Evolutionary conservation across 64 coral and sea anemone species (phyloP), one percentile per base, ranked within the genome.

Genomic region (Montipora foliosa): DNA sequence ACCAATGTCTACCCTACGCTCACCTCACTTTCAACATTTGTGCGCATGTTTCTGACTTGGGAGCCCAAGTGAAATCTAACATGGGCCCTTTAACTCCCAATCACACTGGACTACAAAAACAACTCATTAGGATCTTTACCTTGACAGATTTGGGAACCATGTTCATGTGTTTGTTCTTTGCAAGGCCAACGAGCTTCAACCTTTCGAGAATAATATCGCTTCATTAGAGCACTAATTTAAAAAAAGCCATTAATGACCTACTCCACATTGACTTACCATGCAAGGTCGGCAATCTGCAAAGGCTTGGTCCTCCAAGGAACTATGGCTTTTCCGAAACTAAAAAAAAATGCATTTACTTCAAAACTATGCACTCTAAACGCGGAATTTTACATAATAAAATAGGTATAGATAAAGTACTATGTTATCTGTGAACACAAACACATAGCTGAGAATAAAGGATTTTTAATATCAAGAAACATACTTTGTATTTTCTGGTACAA

Each of bases 131-230:
- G 61, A 64, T 53, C 5, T 44, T 62, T 92, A 99, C 98, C 95
- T 94, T 91, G 1, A 99, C 95, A 86, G 98, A 94, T 29, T 96
- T 99, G 4, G 98, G 98, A 44, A 99, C 12, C 80, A 99, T 91
- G 58, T 95, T 96, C 37, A 80, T 87, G 45, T 95, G 92, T 29
- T 93, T 95, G 73, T 67, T 90, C 87, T 96, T 91, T 15, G 91
- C 77, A 11, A 99, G 95, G 19, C 98, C 98, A 49, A 87, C 87
- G 13, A 99, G 74, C 74, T 72, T 99, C 47, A 99, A 79, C 91
- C 95, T 96, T 44, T 72, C 19, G 5, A 15, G 2, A n/a, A 49
- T 11, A 82, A 29, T 8, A 66, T 82, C 15, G 4, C 49, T 72
- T 16, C 48, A 69, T 57, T 77, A 47, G 44, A 78, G 51, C 0